Evolutionary conservation across 2,888 invertebrate species (phyloP), one percentile per base, ranked within the genome.

Genomic region (Cephonodes hylas): DNA sequence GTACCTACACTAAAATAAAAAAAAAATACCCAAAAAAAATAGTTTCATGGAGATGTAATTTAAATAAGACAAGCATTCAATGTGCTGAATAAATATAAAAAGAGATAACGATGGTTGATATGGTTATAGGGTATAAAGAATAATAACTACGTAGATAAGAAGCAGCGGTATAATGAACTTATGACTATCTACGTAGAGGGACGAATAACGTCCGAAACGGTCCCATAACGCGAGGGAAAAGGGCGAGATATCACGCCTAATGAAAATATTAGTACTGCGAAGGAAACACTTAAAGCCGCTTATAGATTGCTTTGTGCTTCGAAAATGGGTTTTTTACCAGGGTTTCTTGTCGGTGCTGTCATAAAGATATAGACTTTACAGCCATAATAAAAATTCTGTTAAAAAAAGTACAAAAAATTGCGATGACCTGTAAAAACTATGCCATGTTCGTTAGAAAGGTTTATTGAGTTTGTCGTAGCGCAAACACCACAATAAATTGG

Each of bases 401-500:
- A 2, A 23, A 10, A 45, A 45, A 8, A 4, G 22, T 46, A 13
- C n/a, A 23, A 46, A 46, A 44, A 20, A 20, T n/a, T n/a, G n/a
- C 13, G 6, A 8, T 23, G 3, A 46, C 22, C 34, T n/a, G 2
- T 2, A 22, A 31, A 15, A 23, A 27, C 45, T 15, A 27, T 22
- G n/a, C 0, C 18, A 42, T 58, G 15, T 23, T 38, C 15, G 6
- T n/a, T 23, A 10, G 18, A 53, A 53, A 10, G 18, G 4, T 31
- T 31, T 20, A 3, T 46, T 13, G 13, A 53, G 27, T 59, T 7
- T 42, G 20, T 15, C 23, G 7, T 27, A 58, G 10, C 15, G 27
- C 23, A 57, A 61, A 57, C 53, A 23, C 8, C n/a, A 27, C 15
- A 3, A 56, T 62, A 59, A 59, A 59, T 59, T 6, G 22, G 8